A percentile compares a stretch with the other conserved stretches of the same genome.
phyloP scores from a whole-genome alignment of 2,797 vertebrate genomes.

The Periparus ater region DNA sequence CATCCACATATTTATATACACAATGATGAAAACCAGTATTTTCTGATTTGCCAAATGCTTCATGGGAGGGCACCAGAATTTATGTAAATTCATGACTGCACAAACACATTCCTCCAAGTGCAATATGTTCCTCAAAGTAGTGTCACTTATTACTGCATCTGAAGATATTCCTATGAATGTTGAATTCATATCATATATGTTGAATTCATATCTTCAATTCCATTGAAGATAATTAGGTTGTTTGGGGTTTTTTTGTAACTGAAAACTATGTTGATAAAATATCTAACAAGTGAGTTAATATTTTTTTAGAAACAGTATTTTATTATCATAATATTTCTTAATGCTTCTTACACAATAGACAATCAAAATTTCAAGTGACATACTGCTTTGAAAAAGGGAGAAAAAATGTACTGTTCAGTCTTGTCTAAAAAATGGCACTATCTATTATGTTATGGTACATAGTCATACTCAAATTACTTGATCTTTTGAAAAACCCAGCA shows the following conservation, averaged over 20 bases:
- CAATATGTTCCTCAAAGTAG: conserved; percentile 16
- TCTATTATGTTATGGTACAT: neutral
- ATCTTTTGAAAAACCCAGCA: neutral
- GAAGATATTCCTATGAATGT: conserved; percentile 52
- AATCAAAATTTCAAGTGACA: neutral
- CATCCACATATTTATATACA: neutral
- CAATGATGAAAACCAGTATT: neutral
- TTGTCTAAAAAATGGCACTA: neutral
- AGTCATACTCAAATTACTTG: neutral
- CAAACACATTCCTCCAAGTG: neutral
- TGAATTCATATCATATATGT: no score
- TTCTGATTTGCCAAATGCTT: neutral
- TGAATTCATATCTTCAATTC: no score
- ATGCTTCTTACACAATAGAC: neutral
- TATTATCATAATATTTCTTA: neutral
- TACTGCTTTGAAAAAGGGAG: neutral
- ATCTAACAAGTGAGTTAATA: conserved; percentile 29
- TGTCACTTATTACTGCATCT: conserved; percentile 21
- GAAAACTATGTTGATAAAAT: conserved; percentile 42
- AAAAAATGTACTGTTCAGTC: neutral
- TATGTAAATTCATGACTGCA: conserved; percentile 32
- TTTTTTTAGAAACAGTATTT: neutral
- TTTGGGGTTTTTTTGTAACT: conserved; percentile 37
- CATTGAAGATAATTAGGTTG: conserved; percentile 28
- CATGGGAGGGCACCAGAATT: neutral